Evolutionary conservation across 2,888 invertebrate genomes (phyloP).

Genomic region (Plebejus anna): DNA sequence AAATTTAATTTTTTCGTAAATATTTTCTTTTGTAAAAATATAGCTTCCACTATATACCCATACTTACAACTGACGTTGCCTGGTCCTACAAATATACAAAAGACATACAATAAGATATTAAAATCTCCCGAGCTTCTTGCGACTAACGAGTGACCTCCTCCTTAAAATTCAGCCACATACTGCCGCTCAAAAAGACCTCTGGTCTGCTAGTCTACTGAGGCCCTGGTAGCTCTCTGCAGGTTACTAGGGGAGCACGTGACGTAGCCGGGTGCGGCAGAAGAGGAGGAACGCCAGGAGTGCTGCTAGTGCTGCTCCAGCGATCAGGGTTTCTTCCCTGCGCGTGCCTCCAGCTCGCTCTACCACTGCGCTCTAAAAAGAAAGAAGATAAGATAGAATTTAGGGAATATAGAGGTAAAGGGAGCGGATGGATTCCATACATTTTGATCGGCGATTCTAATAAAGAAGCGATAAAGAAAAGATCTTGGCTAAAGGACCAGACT

Average conservation of each 20-base stretch:
- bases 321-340: slow-evolving; percentile 63
- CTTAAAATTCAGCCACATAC: not conserved
- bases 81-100: slow-evolving; percentile 5
- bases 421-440: too few species aligned
- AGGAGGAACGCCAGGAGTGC: slow-evolving; percentile 65
- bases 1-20: not conserved
- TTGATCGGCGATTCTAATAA: too few species aligned
- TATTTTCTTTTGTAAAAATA: not conserved
- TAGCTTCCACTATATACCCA: not conserved
- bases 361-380: slow-evolving; percentile 56
- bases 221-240: not conserved
- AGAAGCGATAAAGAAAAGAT: too few species aligned
- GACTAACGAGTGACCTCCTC: not conserved
- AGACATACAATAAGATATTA: not conserved
- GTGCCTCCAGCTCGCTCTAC: slow-evolving; percentile 65
- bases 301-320: slow-evolving; percentile 70
- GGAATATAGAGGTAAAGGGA: too few species aligned
- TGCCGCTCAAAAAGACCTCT: slow-evolving; percentile 1
- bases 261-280: slow-evolving; percentile 64
- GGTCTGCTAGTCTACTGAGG: slow-evolving; percentile 5
- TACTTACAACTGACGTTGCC: not conserved
- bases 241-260: slow-evolving; percentile 55
- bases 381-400: too few species aligned
- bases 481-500: too few species aligned
- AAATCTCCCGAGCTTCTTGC: not conserved